Conservation (phyloP, 1,140 invertebrate genomes). For the Drosophila aff. region DNA sequence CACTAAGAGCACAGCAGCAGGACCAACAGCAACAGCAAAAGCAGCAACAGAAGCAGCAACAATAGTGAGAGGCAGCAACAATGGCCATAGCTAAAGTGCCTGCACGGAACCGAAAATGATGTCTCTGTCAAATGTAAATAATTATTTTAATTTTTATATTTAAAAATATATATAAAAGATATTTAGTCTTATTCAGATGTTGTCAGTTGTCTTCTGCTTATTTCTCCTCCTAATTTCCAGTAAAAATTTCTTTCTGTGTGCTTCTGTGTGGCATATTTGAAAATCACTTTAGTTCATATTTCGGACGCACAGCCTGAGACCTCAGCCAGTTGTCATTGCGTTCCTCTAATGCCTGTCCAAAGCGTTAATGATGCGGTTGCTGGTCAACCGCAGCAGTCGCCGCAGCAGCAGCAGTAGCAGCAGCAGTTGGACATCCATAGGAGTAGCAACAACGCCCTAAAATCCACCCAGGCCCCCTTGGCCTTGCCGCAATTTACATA, state of each 20-base stretch:
- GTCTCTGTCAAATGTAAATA: background rate
- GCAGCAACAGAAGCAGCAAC: constrained; percentile 23
- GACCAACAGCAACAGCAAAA: constrained; percentile 33
- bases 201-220: too few species aligned
- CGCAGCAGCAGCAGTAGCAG: constrained; percentile 32
- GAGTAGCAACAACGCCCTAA: background rate
- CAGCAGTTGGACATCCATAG: constrained; percentile 19
- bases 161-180: too few species aligned
- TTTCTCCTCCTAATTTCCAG: too few species aligned
- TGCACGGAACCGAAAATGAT: constrained; percentile 6
- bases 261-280: constrained; percentile 66
- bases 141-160: background rate
- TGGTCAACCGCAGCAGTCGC: constrained; percentile 53
- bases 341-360: constrained; percentile 61
- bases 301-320: constrained; percentile 65
- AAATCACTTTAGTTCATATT: constrained; percentile 79
- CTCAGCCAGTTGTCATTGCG: constrained; percentile 76
- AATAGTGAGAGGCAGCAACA: constrained; percentile 22
- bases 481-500: constrained; percentile 69
- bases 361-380: constrained; percentile 78
- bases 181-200: too few species aligned
- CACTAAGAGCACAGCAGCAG: constrained; percentile 14
- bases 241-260: background rate
- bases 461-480: constrained; percentile 20
- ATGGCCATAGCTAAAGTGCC: constrained; percentile 57